Conservation (phyloP, 2,113 vertebrate genomes). For the Rana temporaria region DNA sequence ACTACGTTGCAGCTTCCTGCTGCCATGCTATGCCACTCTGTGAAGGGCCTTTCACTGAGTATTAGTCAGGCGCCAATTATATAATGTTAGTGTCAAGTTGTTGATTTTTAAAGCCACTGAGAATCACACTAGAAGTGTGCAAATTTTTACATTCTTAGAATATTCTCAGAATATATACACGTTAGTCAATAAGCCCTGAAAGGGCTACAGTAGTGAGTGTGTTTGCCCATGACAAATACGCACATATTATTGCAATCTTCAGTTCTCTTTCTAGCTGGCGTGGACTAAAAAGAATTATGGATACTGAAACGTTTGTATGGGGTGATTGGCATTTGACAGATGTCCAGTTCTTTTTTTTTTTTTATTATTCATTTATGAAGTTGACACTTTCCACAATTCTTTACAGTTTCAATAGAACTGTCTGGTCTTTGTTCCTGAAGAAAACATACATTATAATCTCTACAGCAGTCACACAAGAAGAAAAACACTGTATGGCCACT, state of each 20-base stretch:
- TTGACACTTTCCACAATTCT: no score
- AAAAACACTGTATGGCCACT: no score
- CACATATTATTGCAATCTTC: not conserved
- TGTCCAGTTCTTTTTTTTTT: no score
- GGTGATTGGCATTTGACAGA: no score
- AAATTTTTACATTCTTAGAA: slow-evolving; percentile 34
- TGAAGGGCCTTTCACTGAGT: slow-evolving; percentile 12
- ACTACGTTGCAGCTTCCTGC: no score
- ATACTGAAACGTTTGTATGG: no score
- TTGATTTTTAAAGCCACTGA: slow-evolving; percentile 21
- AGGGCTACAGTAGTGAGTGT: slow-evolving; percentile 18
- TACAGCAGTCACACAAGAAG: no score
- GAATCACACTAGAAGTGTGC: slow-evolving; percentile 15
- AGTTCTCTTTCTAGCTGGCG: not conserved
- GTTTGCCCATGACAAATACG: slow-evolving; percentile 32
- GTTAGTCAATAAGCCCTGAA: slow-evolving; percentile 24
- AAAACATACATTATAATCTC: no score
- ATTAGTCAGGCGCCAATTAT: slow-evolving; percentile 14
- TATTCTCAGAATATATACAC: slow-evolving; percentile 23
- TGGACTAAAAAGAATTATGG: no score
- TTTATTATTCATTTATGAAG: no score
- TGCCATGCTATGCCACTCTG: not conserved
- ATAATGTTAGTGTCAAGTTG: slow-evolving; percentile 4
- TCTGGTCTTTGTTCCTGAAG: no score
- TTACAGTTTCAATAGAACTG: no score